Conservation (phyloP, 2,797 vertebrate species). For the Schizopygopsis pylzovi region DNA sequence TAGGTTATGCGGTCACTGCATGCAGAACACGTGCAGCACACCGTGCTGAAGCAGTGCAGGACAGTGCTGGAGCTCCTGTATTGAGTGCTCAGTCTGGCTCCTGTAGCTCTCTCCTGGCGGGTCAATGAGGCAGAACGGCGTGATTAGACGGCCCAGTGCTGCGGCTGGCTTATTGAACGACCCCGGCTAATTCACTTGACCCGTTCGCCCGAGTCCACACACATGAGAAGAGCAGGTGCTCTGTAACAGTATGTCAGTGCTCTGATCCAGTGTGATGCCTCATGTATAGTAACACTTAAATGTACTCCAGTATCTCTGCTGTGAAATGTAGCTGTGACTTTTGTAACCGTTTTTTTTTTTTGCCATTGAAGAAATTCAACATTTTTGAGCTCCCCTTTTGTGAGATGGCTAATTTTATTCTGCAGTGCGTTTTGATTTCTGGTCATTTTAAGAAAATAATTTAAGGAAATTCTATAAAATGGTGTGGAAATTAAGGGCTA, state of each 20-base stretch:
- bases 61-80: slow-evolving; percentile 14
- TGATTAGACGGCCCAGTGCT: slow-evolving; percentile 62
- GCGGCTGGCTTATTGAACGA: slow-evolving; percentile 62
- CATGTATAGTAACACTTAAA: background rate
- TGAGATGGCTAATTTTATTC: background rate
- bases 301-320: background rate
- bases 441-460: background rate
- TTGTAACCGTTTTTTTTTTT: background rate
- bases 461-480: background rate
- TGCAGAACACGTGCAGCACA: background rate
- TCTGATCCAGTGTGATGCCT: background rate
- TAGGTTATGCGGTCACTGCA: slow-evolving; percentile 8
- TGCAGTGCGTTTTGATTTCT: background rate
- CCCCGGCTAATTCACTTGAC: slow-evolving; percentile 65
- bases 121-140: slow-evolving; percentile 66
- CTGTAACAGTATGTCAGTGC: background rate
- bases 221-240: slow-evolving; percentile 27
- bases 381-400: background rate
- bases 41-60: background rate
- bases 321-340: background rate
- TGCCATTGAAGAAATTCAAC: background rate
- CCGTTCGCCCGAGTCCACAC: slow-evolving; percentile 50
- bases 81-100: slow-evolving; percentile 35
- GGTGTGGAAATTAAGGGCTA: no score
- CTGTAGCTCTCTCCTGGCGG: slow-evolving; percentile 46